A percentile compares a stretch with the other conserved stretches of the same genome.
Conservation (phyloP, 2,888 invertebrate species). For the Chorisops tibialis region DNA sequence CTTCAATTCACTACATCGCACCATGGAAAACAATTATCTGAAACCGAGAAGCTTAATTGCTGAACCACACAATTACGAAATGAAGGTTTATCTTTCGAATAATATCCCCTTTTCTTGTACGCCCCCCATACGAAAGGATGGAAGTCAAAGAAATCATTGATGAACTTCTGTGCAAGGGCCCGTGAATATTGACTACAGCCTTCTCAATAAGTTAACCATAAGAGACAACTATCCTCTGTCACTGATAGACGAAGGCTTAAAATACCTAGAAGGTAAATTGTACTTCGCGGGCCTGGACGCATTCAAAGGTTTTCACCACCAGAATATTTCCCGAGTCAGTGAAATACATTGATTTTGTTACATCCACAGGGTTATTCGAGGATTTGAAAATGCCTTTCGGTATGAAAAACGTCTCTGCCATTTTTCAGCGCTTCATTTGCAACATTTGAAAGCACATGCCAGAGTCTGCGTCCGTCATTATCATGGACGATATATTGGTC, state of each 20-base stretch:
- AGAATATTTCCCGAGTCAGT: conserved; percentile 30
- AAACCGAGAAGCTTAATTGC: no score
- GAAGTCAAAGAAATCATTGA: no score
- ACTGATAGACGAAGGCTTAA: conserved; percentile 31
- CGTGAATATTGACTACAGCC: conserved; percentile 33
- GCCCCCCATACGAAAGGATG: no score
- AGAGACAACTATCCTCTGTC: conserved; percentile 33
- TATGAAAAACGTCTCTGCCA: no score
- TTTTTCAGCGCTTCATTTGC: conserved; percentile 35
- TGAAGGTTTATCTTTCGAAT: no score
- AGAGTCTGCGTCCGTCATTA: conserved; percentile 15
- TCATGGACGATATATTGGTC: conserved; percentile 34
- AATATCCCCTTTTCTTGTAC: no score
- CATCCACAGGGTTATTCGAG: no score
- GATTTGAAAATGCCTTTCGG: no score
- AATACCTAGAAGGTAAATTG: conserved; percentile 30
- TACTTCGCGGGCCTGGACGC: conserved; percentile 35
- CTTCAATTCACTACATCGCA: no score
- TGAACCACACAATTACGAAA: no score
- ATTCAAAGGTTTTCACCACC: conserved; percentile 36
- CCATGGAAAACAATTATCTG: no score
- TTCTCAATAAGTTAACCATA: conserved; percentile 31
- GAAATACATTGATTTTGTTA: conserved; percentile 35
- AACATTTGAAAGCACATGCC: conserved; percentile 33
- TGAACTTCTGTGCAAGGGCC: no score